Conservation (phyloP, 2,888 invertebrate species). For the Drosophila vallismaia region DNA sequence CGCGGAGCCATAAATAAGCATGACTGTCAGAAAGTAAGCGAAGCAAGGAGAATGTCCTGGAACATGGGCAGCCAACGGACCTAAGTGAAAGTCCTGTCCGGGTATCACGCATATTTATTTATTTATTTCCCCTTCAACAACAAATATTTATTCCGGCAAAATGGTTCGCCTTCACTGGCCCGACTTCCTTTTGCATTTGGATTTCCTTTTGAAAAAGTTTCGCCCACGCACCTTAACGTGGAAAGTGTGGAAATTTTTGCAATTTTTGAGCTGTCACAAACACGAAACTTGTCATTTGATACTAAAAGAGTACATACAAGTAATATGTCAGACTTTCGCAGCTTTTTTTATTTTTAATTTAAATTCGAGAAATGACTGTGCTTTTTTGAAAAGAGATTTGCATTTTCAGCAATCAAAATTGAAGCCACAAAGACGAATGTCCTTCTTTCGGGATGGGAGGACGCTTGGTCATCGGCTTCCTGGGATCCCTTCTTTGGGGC, state of each 20-base stretch:
- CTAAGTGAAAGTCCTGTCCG: slow-evolving; percentile 25
- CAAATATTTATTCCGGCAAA: slow-evolving; percentile 16
- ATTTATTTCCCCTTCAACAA: slow-evolving; percentile 14
- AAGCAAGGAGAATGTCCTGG: slow-evolving; percentile 2
- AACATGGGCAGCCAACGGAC: slow-evolving; percentile 17
- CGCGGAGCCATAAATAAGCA: slow-evolving; percentile 74
- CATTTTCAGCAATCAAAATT: not conserved
- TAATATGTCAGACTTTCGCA: not conserved
- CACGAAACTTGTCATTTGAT: slow-evolving; percentile 60
- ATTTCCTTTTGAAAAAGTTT: slow-evolving; percentile 23
- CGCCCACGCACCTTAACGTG: slow-evolving; percentile 7
- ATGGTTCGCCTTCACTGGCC: not conserved
- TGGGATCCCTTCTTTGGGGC: slow-evolving; percentile 9
- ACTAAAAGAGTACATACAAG: slow-evolving; percentile 10
- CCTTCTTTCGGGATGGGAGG: slow-evolving; percentile 3
- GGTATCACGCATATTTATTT: slow-evolving; percentile 17
- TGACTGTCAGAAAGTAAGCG: slow-evolving; percentile 64
- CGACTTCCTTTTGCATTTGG: slow-evolving; percentile 38
- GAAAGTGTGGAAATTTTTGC: slow-evolving; percentile 46
- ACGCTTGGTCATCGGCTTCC: not conserved
- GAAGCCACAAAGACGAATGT: not conserved
- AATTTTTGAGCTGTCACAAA: slow-evolving; percentile 68
- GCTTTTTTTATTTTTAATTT: not conserved
- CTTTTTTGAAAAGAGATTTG: not conserved
- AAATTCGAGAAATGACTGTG: not conserved